Percentiles rank a stretch among this genome's conserved stretches.
These are phyloP conservation scores for Seira ritae DNA, from an alignment of 2,888 invertebrate genomes.

Conservation along the genomic window DNA sequence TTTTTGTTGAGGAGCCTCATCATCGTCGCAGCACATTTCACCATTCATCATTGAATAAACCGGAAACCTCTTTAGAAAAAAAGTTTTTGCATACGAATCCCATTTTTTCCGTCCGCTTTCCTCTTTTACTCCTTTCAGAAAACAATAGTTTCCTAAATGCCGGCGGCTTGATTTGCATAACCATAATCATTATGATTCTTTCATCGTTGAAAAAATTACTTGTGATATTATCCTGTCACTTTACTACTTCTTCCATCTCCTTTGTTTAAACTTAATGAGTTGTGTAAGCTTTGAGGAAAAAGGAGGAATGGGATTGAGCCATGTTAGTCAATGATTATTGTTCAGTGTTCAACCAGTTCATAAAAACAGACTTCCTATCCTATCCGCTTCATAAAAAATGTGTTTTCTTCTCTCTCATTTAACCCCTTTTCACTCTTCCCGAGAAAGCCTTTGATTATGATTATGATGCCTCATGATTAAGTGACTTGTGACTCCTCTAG, in stretches of 20 bases:
- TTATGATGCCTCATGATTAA: neutral
- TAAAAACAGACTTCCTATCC: conserved; percentile 22
- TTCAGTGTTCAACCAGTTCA: no score
- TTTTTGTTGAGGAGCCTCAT: no score
- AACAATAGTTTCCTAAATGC: conserved; percentile 34
- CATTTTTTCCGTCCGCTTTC: no score
- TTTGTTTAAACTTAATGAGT: conserved; percentile 63
- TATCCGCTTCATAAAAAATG: conserved; percentile 7
- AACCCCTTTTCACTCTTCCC: conserved; percentile 42
- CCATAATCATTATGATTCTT: no score
- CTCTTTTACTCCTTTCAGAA: no score
- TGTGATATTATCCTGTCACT: no score
- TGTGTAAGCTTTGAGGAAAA: conserved; percentile 60
- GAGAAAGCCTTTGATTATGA: conserved; percentile 26
- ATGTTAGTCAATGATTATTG: neutral
- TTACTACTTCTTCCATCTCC: conserved; percentile 13
- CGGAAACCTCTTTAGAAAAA: no score
- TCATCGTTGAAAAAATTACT: no score
- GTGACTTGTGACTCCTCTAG: conserved; percentile 20
- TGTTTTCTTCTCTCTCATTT: conserved; percentile 49
- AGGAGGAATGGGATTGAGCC: neutral
- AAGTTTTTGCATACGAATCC: no score
- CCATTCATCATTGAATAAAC: no score
- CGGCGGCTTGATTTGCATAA: conserved; percentile 43
- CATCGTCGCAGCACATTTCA: no score